Percentiles rank a stretch among this genome's conserved stretches.
These are phyloP conservation scores for Lymantria dispar DNA, from an alignment of 2,888 invertebrate genomes.

Conservation along the genomic window DNA sequence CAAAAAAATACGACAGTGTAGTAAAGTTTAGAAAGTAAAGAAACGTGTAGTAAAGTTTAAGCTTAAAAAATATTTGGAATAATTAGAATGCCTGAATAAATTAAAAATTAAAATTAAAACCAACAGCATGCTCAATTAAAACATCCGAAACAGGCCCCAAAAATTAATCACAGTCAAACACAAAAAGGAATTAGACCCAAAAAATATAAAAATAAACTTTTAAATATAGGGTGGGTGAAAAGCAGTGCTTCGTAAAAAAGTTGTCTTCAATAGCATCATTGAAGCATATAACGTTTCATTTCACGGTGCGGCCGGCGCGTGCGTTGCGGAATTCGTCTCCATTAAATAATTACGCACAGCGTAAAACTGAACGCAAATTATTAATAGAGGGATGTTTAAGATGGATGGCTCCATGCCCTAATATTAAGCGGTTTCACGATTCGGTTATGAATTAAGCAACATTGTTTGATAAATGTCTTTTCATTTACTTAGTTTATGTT, in stretches of 20 bases:
- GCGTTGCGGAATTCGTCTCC: constrained; percentile 66
- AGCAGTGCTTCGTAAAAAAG: constrained; percentile 41
- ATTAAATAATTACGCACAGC: constrained; percentile 67
- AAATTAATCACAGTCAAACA: constrained; percentile 31
- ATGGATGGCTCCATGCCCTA: constrained; percentile 26
- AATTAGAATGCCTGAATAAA: no score
- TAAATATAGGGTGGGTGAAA: constrained; percentile 24
- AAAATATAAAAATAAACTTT: constrained; percentile 22
- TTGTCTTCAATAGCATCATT: constrained; percentile 45
- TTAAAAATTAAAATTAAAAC: constrained; percentile 11
- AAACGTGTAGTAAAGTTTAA: no score
- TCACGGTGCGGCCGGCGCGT: constrained; percentile 59
- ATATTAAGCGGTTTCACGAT: constrained; percentile 19
- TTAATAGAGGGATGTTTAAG: constrained; percentile 35
- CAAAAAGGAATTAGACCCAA: constrained; percentile 16
- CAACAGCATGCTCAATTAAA: constrained; percentile 30
- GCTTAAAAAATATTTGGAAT: no score
- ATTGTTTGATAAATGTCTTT: background rate
- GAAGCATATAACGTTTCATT: constrained; percentile 70
- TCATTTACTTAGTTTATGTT: background rate
- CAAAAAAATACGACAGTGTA: no score
- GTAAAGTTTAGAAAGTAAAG: no score
- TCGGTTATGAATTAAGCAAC: constrained; percentile 10
- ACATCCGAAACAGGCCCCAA: constrained; percentile 26
- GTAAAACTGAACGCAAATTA: constrained; percentile 36